phyloP scores from a whole-genome alignment of 2,113 vertebrate genomes.

The Phoenicopterus ruber region DNA sequence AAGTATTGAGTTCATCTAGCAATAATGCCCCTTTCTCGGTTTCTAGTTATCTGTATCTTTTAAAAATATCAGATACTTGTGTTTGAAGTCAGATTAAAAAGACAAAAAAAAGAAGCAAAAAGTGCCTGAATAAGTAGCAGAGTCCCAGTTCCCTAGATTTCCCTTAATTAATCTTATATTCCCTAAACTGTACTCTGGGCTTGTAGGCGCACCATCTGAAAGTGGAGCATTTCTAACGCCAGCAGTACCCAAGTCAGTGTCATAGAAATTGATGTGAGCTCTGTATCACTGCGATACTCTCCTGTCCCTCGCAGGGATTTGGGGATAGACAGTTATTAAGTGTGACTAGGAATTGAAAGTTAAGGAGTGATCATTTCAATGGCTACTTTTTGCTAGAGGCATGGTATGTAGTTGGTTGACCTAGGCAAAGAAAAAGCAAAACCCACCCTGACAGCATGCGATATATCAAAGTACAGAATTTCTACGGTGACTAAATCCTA shows the following conservation, averaged over 20 bases:
- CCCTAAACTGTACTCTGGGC: not conserved
- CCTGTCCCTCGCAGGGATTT: slow-evolving; percentile 37
- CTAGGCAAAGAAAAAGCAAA: slow-evolving; percentile 39
- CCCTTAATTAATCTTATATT: not conserved
- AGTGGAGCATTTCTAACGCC: not conserved
- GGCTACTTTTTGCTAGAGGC: slow-evolving; percentile 49
- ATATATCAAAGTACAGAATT: slow-evolving; percentile 1
- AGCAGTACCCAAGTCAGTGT: not conserved
- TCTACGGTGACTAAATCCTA: not conserved
- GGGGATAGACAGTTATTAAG: slow-evolving; percentile 55
- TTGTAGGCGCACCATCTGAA: not conserved
- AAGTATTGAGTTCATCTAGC: not conserved
- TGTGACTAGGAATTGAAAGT: slow-evolving; percentile 59
- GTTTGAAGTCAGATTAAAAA: not conserved
- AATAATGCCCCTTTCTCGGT: not conserved
- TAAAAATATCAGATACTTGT: not conserved
- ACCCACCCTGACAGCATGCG: not conserved
- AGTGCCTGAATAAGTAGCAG: not conserved
- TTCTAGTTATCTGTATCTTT: not conserved
- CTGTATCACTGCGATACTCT: slow-evolving; percentile 4
- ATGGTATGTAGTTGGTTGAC: slow-evolving; percentile 29
- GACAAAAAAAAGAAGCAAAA: not conserved
- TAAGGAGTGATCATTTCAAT: slow-evolving; percentile 57
- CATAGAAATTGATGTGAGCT: slow-evolving; percentile 24
- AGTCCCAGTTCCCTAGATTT: not conserved